Percentiles rank a stretch among this genome's conserved stretches.
Conservation (phyloP, 2,113 vertebrate genomes). For the Ammodytes marinus region DNA sequence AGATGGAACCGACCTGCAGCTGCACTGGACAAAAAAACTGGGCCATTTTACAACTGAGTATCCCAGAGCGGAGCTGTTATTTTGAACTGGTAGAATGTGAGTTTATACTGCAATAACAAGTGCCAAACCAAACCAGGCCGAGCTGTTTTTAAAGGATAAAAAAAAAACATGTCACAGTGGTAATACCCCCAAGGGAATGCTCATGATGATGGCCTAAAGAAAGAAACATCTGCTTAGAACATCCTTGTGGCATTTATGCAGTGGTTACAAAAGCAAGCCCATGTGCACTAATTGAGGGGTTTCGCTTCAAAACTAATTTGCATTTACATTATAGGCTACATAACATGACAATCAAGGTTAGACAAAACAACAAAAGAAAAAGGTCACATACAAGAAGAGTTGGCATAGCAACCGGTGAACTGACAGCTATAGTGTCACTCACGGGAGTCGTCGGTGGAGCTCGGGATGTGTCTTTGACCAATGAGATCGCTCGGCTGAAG, state of each 20-base stretch:
- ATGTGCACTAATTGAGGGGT: constrained; percentile 17
- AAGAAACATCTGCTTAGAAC: constrained; percentile 27
- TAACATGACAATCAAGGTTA: constrained; percentile 8
- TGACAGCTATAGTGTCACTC: constrained; percentile 8
- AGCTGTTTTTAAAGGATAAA: constrained; percentile 22
- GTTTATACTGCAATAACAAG: background rate
- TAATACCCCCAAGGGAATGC: constrained; percentile 18
- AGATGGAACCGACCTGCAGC: constrained; percentile 18
- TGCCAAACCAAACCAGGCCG: constrained; percentile 29
- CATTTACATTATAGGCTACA: constrained; percentile 10
- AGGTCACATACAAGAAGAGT: constrained; percentile 14
- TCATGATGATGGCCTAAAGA: constrained; percentile 29
- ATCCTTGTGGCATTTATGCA: constrained; percentile 25
- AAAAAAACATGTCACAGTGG: background rate
- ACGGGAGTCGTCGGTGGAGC: constrained; percentile 17
- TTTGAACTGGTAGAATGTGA: background rate
- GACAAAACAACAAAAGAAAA: constrained; percentile 15
- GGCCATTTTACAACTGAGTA: constrained; percentile 2
- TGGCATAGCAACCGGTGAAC: constrained; percentile 54
- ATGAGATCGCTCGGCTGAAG: constrained; percentile 31
- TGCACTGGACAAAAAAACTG: constrained; percentile 2
- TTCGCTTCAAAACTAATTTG: constrained; percentile 27
- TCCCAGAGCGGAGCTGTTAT: background rate
- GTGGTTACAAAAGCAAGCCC: background rate
- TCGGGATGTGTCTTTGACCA: constrained; percentile 37